Conservation (phyloP, 2,888 invertebrate species). For the Opisthograptis luteolata region DNA sequence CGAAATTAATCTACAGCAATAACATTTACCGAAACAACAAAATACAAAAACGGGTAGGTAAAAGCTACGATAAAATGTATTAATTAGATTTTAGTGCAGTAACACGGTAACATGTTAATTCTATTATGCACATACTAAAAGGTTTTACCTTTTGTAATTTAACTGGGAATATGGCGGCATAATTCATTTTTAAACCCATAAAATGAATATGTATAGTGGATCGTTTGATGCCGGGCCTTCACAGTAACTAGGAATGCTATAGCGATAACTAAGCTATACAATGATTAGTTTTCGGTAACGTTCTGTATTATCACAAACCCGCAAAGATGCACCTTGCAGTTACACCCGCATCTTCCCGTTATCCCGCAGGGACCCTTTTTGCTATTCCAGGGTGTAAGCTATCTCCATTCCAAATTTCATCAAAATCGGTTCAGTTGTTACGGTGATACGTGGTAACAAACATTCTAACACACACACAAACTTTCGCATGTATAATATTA, state of each 20-base stretch:
- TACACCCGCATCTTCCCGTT: too few species aligned
- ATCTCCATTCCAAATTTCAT: too few species aligned
- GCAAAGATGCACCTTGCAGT: too few species aligned
- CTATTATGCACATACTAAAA: slow-evolving; percentile 17
- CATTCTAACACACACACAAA: too few species aligned
- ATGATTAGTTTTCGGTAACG: too few species aligned
- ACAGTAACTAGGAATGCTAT: not conserved
- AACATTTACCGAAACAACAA: not conserved
- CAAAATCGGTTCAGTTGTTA: too few species aligned
- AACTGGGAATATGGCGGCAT: slow-evolving; percentile 7
- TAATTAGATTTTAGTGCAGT: slow-evolving; percentile 21
- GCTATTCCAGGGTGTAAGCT: too few species aligned
- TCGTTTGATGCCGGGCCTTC: not conserved
- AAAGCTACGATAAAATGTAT: slow-evolving; percentile 12
- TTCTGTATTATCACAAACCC: too few species aligned
- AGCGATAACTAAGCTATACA: slow-evolving; percentile 29
- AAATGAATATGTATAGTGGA: slow-evolving; percentile 56
- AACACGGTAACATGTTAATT: slow-evolving; percentile 13
- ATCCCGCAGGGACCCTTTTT: too few species aligned
- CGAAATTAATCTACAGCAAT: not conserved
- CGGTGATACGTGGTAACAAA: too few species aligned
- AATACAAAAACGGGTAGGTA: slow-evolving; percentile 11
- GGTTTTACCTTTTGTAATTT: slow-evolving; percentile 21
- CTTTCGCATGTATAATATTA: too few species aligned
- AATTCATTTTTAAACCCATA: slow-evolving; percentile 12